Evolutionary conservation across 2,797 vertebrate genomes (phyloP).

Genomic region (Dryobates pubescens): DNA sequence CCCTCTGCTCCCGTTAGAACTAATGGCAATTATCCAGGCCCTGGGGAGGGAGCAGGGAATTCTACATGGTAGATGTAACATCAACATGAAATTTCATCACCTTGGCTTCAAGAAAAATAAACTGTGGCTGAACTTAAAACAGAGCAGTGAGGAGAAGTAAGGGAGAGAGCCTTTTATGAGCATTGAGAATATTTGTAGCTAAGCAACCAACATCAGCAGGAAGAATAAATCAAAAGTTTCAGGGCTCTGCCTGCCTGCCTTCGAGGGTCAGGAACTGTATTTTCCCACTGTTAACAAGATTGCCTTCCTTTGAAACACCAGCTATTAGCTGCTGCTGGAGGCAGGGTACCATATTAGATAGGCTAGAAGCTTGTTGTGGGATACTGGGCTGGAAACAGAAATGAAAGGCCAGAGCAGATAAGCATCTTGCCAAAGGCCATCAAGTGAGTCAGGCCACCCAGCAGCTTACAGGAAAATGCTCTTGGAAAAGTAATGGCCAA

Average conservation of each 20-base stretch:
- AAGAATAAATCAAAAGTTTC: constrained; percentile 66
- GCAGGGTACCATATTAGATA: not conserved
- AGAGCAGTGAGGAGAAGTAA: not conserved
- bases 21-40: not conserved
- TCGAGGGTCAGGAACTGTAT: constrained; percentile 54
- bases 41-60: not conserved
- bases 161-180: constrained; percentile 33
- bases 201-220: constrained; percentile 61
- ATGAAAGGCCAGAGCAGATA: not conserved
- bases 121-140: constrained; percentile 48
- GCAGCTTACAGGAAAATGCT: not conserved
- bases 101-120: constrained; percentile 63
- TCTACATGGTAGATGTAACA: not conserved
- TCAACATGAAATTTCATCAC: constrained; percentile 37
- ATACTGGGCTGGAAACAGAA: not conserved
- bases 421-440: not conserved
- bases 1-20: not conserved
- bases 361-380: not conserved
- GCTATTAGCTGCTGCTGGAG: constrained; percentile 37
- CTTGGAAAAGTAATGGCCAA: not conserved
- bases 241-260: constrained; percentile 53
- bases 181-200: constrained; percentile 56
- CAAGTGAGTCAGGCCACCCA: not conserved
- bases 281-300: constrained; percentile 59
- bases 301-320: constrained; percentile 36